These are phyloP conservation scores for Sylvia atricapilla DNA, from an alignment of 2,113 vertebrate genomes.

Conservation along the genomic window DNA sequence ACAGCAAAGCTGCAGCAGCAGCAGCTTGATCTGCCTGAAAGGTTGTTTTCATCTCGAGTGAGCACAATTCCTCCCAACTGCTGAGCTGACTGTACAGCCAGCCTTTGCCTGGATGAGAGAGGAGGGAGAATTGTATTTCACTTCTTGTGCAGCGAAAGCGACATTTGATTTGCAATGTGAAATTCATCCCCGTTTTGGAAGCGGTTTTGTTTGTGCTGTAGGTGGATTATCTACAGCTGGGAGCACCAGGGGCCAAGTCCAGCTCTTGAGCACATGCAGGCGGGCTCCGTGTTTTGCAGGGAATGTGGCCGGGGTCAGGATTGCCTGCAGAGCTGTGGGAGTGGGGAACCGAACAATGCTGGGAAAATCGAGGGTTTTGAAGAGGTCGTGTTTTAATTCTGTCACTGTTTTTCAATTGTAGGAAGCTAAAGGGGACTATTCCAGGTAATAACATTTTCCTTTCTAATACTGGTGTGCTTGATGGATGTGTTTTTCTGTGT, in stretches of 20 bases:
- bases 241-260: neutral
- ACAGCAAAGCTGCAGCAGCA: neutral
- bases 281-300: neutral
- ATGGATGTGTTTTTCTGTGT: slow-evolving; percentile 49
- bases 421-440: slow-evolving; percentile 94
- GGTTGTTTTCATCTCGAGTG: neutral
- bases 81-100: neutral
- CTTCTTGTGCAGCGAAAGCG: neutral
- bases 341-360: slow-evolving; percentile 57
- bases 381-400: slow-evolving; percentile 51
- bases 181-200: neutral
- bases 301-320: neutral
- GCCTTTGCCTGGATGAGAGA: neutral
- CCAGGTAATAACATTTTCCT: slow-evolving; percentile 83
- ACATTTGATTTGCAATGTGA: neutral
- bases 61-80: neutral
- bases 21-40: neutral
- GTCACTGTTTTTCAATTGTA: slow-evolving; percentile 74
- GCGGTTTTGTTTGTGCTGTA: neutral
- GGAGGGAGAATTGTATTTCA: slow-evolving; percentile 4
- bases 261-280: neutral
- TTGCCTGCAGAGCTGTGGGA: slow-evolving; percentile 8
- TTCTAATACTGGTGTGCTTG: slow-evolving; percentile 37
- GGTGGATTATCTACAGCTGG: neutral
- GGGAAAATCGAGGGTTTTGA: slow-evolving; percentile 41